Evolutionary conservation across 2,888 invertebrate species (phyloP), one percentile per base, ranked within the genome.

Genomic region (Cynaeus angustus): DNA sequence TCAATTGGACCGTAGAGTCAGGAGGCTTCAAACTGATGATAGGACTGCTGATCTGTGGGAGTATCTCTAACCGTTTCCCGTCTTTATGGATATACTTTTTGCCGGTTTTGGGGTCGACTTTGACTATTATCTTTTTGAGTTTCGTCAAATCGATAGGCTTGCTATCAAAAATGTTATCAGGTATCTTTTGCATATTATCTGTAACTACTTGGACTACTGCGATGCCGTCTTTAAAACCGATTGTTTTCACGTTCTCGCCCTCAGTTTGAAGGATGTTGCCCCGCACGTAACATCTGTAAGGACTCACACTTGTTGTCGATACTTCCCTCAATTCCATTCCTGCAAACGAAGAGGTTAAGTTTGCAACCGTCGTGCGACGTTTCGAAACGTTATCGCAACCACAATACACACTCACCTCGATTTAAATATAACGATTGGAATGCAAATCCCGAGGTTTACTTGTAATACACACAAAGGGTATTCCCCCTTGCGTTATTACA

Each of bases 41-140:
- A 3, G 14, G 3, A 16, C 21, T 4, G 21, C 16, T 2, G 46
- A 38, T 37, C 12, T 58, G 41, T 21, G 64, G 41, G 50, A 69
- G 8, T 2, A 70, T 45, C 26, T 66, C 70, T 33, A 59, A 28
- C n/a, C 38, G 28, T 43, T 50, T 66, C 9, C 70, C 70, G 37
- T 70, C 62, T 16, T 61, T 59, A 8, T 14, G 16, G 9, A 70
- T 66, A 16, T 61, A 70, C 43, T 70, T 70, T 41, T 66, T 70
- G 12, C 66, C 56, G 9, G 66, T 61, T 4, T 38, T 10, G 4
- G 70, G 70, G 16, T 70, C 70, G 13, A 56, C 26, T 61, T 46
- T 66, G 9, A 70, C 66, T 10, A 61, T 10, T 10, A 70, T 33
- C 53, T 58, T 56, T 26, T 61, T 45, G 16, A 56, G 38, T 28